Base-by-base conservation (phyloP, 1,140 invertebrate species). In the Pogonognathellus flavescens region DNA sequence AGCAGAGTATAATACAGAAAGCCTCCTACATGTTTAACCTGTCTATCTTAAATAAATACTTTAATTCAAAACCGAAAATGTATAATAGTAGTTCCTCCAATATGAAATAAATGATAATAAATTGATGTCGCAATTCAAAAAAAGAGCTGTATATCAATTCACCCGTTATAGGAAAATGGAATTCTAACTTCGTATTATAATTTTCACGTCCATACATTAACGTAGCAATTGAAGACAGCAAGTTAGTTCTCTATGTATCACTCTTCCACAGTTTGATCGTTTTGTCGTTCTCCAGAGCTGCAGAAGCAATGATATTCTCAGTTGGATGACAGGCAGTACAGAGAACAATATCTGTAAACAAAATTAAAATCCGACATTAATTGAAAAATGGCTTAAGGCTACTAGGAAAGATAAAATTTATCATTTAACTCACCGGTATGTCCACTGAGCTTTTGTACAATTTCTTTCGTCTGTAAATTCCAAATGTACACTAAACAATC, bases 201-300 rank as follows among this genome's bases (percentile, higher is more conserved):
- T 41, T 41, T 41, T 6, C 31, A n/a, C 31, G 31, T 41, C 6
- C 31, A 41, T 41, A 41, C 31, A 41, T 41, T 41, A 41, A 41
- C 31, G 31, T 6, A 41, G 31, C 31, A 41, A 41, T 41, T 3
- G 31, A 41, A 3, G 31, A 41, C 31, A 41, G 31, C 31, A 3
- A 41, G 2, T 3, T 1, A 41, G 31, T 41, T 41, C 6, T 41
- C 31, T 95, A 98, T 89, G 96, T 97, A 91, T 99, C 98, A 92
- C 97, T 99, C 92, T 96, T 97, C 99, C 99, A 99, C 80, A 99
- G 91, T 93, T 99, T 99, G 89, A 99, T 99, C 31, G 97, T 99
- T 92, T 99, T 99, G 91, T 99, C 99, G 90, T 97, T 98, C 91
- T 99, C 98, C 57, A 99, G 92, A 8, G 98, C 98, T 55, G 97